Evolutionary conservation across 2,797 vertebrate species (phyloP).

Genomic region (Mionectes olivaceus): DNA sequence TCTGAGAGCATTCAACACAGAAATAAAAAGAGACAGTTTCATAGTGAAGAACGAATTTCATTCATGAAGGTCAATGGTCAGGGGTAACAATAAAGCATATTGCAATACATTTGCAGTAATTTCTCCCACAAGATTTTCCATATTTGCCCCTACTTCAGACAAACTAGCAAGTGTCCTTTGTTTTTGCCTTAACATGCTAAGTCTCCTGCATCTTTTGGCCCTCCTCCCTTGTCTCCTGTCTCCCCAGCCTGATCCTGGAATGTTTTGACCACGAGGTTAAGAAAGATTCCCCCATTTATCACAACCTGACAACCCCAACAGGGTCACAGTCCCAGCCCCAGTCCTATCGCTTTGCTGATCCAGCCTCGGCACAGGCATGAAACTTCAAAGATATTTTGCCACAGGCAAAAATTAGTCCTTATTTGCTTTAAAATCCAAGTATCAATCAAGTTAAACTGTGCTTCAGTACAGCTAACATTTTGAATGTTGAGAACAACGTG

Average conservation of each 20-base stretch:
- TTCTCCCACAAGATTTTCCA: not conserved
- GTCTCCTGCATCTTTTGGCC: not conserved
- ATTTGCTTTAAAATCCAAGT: conserved; percentile 70
- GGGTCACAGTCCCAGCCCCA: conserved; percentile 65
- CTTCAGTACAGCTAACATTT: conserved; percentile 11
- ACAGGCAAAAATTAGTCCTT: conserved; percentile 71
- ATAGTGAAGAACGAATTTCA: not conserved
- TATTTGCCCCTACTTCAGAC: not conserved
- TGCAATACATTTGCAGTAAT: not conserved
- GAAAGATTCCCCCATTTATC: conserved; percentile 77
- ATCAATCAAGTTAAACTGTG: conserved; percentile 69
- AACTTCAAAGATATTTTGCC: conserved; percentile 78
- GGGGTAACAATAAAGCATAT: not conserved
- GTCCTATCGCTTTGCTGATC: conserved; percentile 68
- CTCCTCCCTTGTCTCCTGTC: not conserved
- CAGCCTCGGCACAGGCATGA: conserved; percentile 48
- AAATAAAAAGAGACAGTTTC: not conserved
- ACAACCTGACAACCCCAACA: conserved; percentile 76
- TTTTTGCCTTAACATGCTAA: not conserved
- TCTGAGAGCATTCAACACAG: not conserved
- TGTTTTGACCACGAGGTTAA: conserved; percentile 76
- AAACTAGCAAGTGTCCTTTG: conserved; percentile 27
- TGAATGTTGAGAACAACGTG: not conserved
- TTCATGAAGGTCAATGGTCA: not conserved
- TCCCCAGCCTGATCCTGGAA: conserved; percentile 68